A percentile compares a stretch with the other conserved stretches of the same genome.
These are phyloP conservation scores for Hyposoter dolosus DNA, from an alignment of 2,888 invertebrate genomes.

Conservation along the genomic window DNA sequence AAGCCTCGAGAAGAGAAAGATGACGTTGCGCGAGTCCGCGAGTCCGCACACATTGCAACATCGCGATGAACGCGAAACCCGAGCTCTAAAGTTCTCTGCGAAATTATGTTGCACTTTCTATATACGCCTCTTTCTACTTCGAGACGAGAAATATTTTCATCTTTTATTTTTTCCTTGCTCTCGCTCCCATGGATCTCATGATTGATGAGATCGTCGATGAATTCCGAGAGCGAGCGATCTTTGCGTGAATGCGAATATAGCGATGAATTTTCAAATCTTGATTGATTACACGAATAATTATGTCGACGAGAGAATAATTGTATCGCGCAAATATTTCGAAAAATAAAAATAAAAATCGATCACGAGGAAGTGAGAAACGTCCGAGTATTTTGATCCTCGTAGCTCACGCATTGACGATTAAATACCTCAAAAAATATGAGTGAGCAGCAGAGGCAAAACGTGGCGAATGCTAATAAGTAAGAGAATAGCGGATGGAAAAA, in stretches of 20 bases:
- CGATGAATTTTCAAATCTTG: background rate
- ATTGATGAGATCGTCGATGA: conserved; percentile 52
- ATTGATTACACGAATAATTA: conserved; percentile 44
- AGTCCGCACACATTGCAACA: conserved; percentile 18
- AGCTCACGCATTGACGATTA: background rate
- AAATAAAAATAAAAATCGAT: background rate
- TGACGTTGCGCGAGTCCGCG: conserved; percentile 15
- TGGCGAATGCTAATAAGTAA: conserved; percentile 42
- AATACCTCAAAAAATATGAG: background rate
- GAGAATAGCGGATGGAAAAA: conserved; percentile 6
- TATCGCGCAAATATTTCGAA: background rate
- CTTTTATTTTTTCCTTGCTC: background rate
- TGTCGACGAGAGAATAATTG: conserved; percentile 26
- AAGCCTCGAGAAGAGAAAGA: conserved; percentile 49
- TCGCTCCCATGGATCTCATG: conserved; percentile 11
- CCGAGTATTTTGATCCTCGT: background rate
- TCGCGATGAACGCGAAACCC: background rate
- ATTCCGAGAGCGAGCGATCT: conserved; percentile 7
- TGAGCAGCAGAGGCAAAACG: background rate
- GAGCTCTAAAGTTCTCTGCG: conserved; percentile 19
- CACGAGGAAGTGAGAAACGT: background rate
- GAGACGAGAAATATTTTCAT: background rate
- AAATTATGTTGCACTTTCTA: conserved; percentile 50
- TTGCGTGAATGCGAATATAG: background rate
- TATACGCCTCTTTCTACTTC: background rate